Evolutionary conservation across 2,888 invertebrate genomes (phyloP).

Genomic region (Eupithecia subumbrata): DNA sequence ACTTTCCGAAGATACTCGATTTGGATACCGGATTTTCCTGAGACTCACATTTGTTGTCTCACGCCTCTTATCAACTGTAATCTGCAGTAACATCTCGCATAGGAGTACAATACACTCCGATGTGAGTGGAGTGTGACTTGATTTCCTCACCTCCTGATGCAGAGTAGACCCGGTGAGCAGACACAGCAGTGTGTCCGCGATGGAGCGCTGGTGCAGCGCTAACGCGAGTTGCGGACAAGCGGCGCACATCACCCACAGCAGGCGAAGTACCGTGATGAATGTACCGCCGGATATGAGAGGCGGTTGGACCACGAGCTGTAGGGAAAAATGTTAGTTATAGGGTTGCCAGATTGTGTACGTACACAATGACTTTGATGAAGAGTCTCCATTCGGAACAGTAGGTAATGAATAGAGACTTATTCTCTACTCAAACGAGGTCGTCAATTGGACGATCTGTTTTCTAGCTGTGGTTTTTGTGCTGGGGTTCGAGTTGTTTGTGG

Average conservation of each 20-base stretch:
- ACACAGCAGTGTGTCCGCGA: conserved; percentile 97
- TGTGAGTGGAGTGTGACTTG: not conserved
- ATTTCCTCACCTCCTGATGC: conserved; percentile 67
- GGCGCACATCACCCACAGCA: conserved; percentile 98
- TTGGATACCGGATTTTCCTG: not conserved
- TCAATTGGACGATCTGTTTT: no score
- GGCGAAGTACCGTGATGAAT: conserved; percentile 97
- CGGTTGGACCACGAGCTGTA: conserved; percentile 95
- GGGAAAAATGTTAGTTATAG: not conserved
- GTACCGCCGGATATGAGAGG: conserved; percentile 97
- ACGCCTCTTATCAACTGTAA: not conserved
- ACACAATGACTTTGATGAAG: no score
- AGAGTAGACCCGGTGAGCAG: conserved; percentile 95
- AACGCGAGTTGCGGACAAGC: conserved; percentile 97
- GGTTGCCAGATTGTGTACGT: not conserved
- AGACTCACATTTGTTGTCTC: not conserved
- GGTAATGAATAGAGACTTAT: no score
- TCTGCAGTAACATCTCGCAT: not conserved
- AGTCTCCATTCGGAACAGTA: no score
- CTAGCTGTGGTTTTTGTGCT: no score
- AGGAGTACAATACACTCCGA: not conserved
- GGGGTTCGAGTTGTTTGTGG: no score
- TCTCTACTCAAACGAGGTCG: no score
- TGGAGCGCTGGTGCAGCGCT: conserved; percentile 95
- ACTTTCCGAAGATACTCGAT: not conserved